Evolutionary conservation across 2,888 invertebrate genomes (phyloP).

Genomic region (Ryuthela nishihirai): DNA sequence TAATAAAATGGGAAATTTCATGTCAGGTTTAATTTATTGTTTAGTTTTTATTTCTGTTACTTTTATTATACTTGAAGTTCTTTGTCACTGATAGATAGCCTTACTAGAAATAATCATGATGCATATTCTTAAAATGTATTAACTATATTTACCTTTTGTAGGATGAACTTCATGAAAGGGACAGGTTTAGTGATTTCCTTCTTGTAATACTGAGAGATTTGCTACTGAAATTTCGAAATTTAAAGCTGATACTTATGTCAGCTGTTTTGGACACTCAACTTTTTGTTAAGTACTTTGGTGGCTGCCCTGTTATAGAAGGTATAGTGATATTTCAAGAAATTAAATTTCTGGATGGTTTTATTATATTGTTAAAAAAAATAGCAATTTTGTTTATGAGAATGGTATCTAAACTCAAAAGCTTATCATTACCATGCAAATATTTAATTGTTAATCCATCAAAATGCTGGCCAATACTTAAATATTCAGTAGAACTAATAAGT

Average conservation of each 20-base stretch:
- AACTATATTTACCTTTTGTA: conserved; percentile 58
- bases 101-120: too few relatives aligned
- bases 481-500: too few relatives aligned
- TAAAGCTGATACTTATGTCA: conserved; percentile 88
- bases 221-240: conserved; percentile 63
- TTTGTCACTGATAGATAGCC: too few relatives aligned
- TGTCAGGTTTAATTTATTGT: not conserved
- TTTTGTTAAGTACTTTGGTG: conserved; percentile 78
- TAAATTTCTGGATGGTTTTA: too few relatives aligned
- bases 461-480: too few relatives aligned
- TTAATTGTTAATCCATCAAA: too few relatives aligned
- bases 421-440: too few relatives aligned
- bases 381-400: too few relatives aligned
- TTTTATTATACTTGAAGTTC: not conserved
- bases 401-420: too few relatives aligned
- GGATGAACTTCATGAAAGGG: conserved; percentile 95
- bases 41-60: not conserved
- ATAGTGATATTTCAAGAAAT: conserved; percentile 36
- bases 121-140: too few relatives aligned
- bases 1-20: too few relatives aligned
- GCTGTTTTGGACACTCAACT: conserved; percentile 82
- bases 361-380: too few relatives aligned
- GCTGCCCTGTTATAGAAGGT: conserved; percentile 68
- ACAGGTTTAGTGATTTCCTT: conserved; percentile 87
- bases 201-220: conserved; percentile 77